Evolutionary conservation across 64 coral and sea anemone species (phyloP).

Genomic region (Hydrozoanthus tunicans): DNA sequence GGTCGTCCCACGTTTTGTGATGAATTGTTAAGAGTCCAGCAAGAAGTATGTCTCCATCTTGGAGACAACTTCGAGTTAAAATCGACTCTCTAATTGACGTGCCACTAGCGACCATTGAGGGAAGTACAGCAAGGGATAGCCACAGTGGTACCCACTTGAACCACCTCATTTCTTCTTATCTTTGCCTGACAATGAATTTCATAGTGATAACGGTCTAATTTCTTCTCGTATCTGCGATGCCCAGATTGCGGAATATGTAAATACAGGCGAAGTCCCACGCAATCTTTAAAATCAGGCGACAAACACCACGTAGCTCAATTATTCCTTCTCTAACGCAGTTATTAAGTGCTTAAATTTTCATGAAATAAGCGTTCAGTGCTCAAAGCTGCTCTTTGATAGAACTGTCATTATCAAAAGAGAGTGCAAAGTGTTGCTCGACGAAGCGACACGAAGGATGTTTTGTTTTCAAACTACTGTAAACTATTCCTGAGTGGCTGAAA

Average conservation of each 20-base stretch:
- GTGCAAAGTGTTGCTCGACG: neutral
- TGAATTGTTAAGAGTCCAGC: conserved; percentile 29
- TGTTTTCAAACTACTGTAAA: conserved; percentile 16
- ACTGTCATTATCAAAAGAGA: too few species aligned
- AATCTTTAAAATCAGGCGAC: neutral
- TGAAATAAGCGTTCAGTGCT: too few species aligned
- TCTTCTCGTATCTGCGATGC: too few species aligned
- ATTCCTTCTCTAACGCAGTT: too few species aligned
- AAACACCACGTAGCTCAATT: too few species aligned
- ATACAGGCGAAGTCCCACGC: neutral
- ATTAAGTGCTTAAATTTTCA: too few species aligned
- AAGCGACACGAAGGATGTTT: neutral
- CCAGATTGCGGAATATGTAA: too few species aligned
- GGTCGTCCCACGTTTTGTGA: conserved; percentile 36
- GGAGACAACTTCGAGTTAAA: neutral
- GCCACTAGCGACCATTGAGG: neutral
- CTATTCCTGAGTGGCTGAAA: neutral
- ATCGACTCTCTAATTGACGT: neutral
- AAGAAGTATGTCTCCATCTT: conserved; percentile 35
- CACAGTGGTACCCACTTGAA: neutral
- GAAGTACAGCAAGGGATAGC: neutral
- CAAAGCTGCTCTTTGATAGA: too few species aligned
- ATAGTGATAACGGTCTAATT: neutral
- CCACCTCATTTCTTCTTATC: neutral
- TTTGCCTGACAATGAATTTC: neutral